A percentile compares a stretch with the other conserved stretches of the same genome.
These are phyloP conservation scores for Dolichoris vasculosae DNA, from an alignment of 1,140 invertebrate genomes.

Conservation along the genomic window DNA sequence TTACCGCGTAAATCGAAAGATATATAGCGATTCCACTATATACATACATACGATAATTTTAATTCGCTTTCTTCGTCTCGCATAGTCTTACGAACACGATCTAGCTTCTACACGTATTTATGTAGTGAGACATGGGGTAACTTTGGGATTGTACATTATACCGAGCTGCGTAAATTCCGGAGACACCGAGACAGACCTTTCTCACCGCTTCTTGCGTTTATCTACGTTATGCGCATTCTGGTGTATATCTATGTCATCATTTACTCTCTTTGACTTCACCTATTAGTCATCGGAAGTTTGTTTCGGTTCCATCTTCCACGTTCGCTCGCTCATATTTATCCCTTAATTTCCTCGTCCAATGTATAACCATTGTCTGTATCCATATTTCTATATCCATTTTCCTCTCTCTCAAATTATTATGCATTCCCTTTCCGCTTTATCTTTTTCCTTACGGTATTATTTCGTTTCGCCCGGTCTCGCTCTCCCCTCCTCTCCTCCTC, in stretches of 20 bases:
- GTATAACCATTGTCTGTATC: neutral
- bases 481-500: neutral
- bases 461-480: no score
- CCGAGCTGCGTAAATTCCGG: neutral
- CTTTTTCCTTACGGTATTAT: neutral
- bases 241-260: neutral
- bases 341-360: neutral
- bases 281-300: neutral
- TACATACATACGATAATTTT: no score
- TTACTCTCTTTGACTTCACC: neutral
- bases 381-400: neutral
- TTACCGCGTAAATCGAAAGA: no score
- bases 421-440: neutral
- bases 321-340: neutral
- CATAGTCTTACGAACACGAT: neutral
- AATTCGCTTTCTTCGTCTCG: neutral
- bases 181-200: neutral
- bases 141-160: neutral
- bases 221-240: neutral
- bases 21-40: no score
- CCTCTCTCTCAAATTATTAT: no score
- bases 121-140: neutral
- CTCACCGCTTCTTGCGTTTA: neutral
- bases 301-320: neutral
- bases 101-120: neutral